A percentile compares a stretch with the other conserved stretches of the same genome.
Conservation (phyloP, 1,140 invertebrate genomes). For the Trichomalopsis sarcophagae region DNA sequence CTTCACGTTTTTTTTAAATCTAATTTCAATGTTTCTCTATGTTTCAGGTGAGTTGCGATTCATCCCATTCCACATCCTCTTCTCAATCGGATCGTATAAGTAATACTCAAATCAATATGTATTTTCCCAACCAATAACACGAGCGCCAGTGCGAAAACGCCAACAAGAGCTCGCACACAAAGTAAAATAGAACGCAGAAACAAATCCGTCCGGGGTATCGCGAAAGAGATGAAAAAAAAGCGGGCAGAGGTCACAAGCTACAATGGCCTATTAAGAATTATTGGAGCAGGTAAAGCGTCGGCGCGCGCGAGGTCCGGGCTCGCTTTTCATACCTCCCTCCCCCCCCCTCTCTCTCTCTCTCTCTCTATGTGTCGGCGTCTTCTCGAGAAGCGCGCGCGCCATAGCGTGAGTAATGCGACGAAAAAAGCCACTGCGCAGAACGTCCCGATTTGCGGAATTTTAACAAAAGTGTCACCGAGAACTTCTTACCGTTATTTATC, state of each 20-base stretch:
- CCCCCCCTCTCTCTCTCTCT: no score
- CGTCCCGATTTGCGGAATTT: neutral
- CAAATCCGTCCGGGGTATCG: neutral
- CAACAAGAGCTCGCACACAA: neutral
- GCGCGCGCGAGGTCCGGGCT: neutral
- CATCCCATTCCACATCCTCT: no score
- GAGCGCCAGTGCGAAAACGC: no score
- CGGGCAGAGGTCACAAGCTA: conserved; percentile 48
- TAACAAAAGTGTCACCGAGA: neutral
- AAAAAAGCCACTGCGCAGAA: neutral
- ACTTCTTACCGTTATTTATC: neutral
- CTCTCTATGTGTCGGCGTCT: neutral
- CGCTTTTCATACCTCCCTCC: neutral
- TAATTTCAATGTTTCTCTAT: no score
- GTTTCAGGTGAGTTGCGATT: no score
- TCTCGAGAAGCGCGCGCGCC: neutral
- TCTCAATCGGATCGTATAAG: no score
- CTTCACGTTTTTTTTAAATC: no score
- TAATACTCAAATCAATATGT: no score
- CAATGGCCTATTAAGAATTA: conserved; percentile 63
- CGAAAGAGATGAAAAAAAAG: neutral
- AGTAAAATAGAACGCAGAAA: neutral
- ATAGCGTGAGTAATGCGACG: neutral
- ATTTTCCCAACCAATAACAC: no score
- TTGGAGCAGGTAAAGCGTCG: conserved; percentile 57